Evolutionary conservation across 2,888 invertebrate genomes (phyloP), one percentile per base, ranked within the genome.

Genomic region (Anarsia innoxiella): DNA sequence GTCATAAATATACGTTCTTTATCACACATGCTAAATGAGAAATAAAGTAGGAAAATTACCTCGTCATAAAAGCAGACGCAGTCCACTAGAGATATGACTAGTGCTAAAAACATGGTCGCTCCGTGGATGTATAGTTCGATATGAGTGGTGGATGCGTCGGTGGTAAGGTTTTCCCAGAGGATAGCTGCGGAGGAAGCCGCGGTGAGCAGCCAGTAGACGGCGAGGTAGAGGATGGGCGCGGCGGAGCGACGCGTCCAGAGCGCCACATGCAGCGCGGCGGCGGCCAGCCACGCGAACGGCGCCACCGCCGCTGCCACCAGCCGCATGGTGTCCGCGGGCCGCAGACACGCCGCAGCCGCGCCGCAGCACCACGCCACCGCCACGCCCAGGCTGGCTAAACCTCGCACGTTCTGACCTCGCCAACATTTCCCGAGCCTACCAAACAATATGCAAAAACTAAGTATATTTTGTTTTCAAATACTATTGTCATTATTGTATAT

Each of bases 41-140:
- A 19, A 8, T 19, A 19, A 19, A 19, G 19, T 19, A 5, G 19
- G 3, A 19, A 19, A 19, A 47, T 53, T 64, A 83, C 83, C 76
- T 79, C 82, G 44, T 80, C 82, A 47, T 82, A 83, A 56, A 84
- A 83, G 53, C 82, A 77, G 29, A 76, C 42, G 49, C 72, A 68
- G 53, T 84, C 83, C 25, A 82, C 71, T 26, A 49, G 55, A 36
- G 67, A 65, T 45, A 82, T 61, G 12, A 75, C 36, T 26, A 71
- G 44, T 12, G 75, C 62, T 44, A 79, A 57, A 13, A 69, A 11
- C 33, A 63, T 46, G 12, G 76, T 59, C 13, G 66, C 31, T 26
- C 64, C 57, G 43, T 83, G 74, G 23, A 78, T 51, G 49, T 75
- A 82, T 16, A 73, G 41, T 46, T 77, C 71, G 32, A 80, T 44